phyloP scores from a whole-genome alignment of 2,113 vertebrate species.

The Microcebus lehilahytsara region DNA sequence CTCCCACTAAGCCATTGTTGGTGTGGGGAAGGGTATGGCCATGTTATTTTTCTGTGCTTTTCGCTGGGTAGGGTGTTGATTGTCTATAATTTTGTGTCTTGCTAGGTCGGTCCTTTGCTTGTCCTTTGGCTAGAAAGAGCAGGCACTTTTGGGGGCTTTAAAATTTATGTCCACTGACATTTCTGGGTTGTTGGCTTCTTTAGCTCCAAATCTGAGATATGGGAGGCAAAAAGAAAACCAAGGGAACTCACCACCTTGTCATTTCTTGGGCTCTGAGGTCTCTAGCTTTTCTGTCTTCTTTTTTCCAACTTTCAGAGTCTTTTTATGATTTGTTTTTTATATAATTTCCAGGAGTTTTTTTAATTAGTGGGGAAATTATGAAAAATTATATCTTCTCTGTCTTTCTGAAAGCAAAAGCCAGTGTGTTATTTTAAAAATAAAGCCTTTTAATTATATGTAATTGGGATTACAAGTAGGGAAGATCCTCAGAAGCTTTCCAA shows the following conservation, averaged over 20 bases:
- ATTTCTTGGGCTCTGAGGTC: background rate
- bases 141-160: background rate
- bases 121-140: background rate
- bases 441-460: background rate
- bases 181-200: background rate
- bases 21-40: background rate
- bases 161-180: background rate
- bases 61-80: background rate
- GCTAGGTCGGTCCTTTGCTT: background rate
- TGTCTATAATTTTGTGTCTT: background rate
- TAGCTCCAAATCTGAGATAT: background rate
- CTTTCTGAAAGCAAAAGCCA: background rate
- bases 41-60: background rate
- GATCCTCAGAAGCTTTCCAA: background rate
- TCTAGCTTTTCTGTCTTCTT: background rate
- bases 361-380: background rate
- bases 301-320: background rate
- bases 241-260: background rate
- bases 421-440: background rate
- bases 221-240: background rate
- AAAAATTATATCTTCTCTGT: background rate
- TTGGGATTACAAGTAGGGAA: background rate
- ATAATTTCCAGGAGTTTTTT: background rate
- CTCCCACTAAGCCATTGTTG: background rate
- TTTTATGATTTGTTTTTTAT: background rate